Base-by-base conservation (phyloP, 2,888 invertebrate species). In the Danaus chrysippus region DNA sequence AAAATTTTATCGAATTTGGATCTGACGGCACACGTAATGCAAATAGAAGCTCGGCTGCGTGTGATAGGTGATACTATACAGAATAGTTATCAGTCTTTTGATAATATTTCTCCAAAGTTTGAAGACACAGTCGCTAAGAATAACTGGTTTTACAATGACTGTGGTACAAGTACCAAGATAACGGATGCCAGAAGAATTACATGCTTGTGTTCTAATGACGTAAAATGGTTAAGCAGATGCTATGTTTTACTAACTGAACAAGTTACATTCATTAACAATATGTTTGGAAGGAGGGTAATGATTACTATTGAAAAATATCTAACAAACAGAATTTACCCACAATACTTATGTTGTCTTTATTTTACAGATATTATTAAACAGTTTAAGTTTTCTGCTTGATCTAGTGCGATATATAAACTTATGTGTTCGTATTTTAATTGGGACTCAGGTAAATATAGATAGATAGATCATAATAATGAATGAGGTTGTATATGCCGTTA, bases 201-300 rank as follows among this genome's bases (percentile, higher is more conserved):
- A 1, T 34, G 13, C n/a, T 42, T 54, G 23, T 61, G 61, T 56
- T 66, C 60, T 10, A 56, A 69, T 17, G 71, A 77, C 67, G 70
- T 83, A 9, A 77, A 79, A 63, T 74, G 69, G 61, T 67, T 87
- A 5, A 76, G 74, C 23, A 79, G 76, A 66, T 84, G 84, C 68
- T 88, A 88, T 63, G 70, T 88, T 56, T 66, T 84, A 64, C 62
- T 88, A 42, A 77, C 74, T 8, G 86, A 87, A 61, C 87, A 87
- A 75, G 78, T 81, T 6, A 72, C 68, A 8, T 87, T 81, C 63
- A 78, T 87, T 41, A 87, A 87, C 70, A 73, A 73, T 68, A 82
- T 86, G 76, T 87, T 76, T 70, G 88, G 87, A 64, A 71, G 82
- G 49, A 76, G 88, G 78, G 88, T 87, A 78, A 79, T 83, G 66